Percentiles rank a stretch among this genome's conserved stretches.
phyloP scores from a whole-genome alignment of 2,113 vertebrate genomes.

The Bubalus kerabau region DNA sequence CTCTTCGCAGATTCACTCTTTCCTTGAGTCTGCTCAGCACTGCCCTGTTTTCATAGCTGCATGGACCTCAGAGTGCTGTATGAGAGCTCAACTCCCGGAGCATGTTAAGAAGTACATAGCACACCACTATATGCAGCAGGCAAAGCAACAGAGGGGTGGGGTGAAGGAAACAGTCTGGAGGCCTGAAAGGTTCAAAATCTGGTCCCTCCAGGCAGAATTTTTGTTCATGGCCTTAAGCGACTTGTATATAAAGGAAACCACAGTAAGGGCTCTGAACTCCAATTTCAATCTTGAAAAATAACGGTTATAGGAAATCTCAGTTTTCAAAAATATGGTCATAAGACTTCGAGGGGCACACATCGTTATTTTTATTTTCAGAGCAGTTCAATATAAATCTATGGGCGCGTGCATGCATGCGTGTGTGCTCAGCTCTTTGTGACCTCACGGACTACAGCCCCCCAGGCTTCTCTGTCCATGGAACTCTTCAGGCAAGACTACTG shows the following conservation, averaged over 20 bases:
- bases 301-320: not conserved
- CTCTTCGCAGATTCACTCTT: not conserved
- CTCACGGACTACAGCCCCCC: not conserved
- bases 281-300: not conserved
- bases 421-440: not conserved
- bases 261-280: not conserved
- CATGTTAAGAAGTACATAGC: not conserved
- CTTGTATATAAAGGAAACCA: not conserved
- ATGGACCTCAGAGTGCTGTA: not conserved
- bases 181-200: not conserved
- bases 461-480: not conserved
- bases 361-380: not conserved
- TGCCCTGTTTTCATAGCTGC: not conserved
- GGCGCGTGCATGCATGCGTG: not conserved
- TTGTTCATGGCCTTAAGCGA: not conserved
- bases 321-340: not conserved
- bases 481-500: not conserved
- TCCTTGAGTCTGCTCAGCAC: not conserved
- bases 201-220: not conserved
- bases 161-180: not conserved
- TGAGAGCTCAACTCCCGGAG: not conserved
- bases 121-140: fast-evolving
- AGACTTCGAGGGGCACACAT: not conserved
- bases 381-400: not conserved
- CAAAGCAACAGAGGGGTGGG: fast-evolving